Evolutionary conservation across 2,113 vertebrate species (phyloP).

Genomic region (Salvelinus namaycush): DNA sequence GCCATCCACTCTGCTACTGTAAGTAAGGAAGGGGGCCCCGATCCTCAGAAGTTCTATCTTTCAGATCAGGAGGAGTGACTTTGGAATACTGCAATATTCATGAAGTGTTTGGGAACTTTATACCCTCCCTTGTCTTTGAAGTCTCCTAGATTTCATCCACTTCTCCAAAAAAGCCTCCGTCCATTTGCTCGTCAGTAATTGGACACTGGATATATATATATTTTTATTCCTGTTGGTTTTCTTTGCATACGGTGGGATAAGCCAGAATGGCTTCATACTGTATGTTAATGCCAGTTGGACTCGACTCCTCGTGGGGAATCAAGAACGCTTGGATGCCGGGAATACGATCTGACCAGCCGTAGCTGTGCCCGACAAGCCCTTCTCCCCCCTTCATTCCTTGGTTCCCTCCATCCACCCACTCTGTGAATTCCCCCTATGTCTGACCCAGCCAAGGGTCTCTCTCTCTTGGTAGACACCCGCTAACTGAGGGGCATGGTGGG

Average conservation of each 20-base stretch:
- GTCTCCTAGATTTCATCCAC: conserved; percentile 57
- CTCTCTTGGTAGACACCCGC: conserved; percentile 13
- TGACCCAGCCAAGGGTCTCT: neutral
- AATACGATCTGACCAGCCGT: neutral
- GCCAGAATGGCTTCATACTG: conserved; percentile 1
- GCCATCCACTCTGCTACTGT: conserved; percentile 66
- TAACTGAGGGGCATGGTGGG: conserved; percentile 27
- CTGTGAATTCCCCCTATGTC: neutral
- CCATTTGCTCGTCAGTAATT: conserved; percentile 53
- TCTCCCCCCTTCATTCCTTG: neutral
- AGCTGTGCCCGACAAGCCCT: neutral
- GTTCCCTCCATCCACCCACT: neutral
- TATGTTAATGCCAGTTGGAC: neutral
- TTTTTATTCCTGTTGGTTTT: conserved; percentile 26
- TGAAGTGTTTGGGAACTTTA: conserved; percentile 72
- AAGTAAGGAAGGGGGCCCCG: conserved; percentile 31
- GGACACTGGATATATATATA: conserved; percentile 35
- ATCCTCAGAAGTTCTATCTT: conserved; percentile 69
- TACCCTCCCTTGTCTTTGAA: conserved; percentile 66
- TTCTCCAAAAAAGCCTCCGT: conserved; percentile 36
- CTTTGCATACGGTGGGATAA: conserved; percentile 11
- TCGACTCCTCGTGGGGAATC: neutral
- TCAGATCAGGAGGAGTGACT: conserved; percentile 69
- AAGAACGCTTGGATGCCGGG: neutral
- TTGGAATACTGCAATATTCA: conserved; percentile 72